Conservation (phyloP, 2,797 vertebrate genomes). For the Hipposideros larvatus region DNA sequence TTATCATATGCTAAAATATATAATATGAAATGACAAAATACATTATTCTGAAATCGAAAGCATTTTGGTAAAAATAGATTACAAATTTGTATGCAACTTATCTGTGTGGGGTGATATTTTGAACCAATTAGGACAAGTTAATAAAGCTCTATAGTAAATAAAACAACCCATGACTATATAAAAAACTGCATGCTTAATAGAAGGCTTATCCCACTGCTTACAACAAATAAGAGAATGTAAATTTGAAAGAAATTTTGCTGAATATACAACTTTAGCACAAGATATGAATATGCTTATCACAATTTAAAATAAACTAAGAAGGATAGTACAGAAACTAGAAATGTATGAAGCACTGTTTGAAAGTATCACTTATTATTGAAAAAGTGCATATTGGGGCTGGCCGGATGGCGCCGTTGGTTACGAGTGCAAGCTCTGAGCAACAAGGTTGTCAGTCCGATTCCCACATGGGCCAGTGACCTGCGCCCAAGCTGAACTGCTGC, state of each 20-base stretch:
- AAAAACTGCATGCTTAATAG: background rate
- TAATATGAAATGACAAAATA: background rate
- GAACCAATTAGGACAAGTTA: background rate
- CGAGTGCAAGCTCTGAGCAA: no score
- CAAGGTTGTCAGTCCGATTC: no score
- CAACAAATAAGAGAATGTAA: background rate
- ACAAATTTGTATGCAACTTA: background rate
- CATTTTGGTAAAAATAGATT: background rate
- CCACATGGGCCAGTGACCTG: no score
- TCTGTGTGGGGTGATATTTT: background rate
- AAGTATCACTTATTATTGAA: background rate
- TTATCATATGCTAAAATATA: background rate
- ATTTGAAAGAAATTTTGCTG: background rate
- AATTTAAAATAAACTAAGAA: constrained; percentile 3
- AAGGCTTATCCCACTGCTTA: background rate
- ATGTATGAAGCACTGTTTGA: background rate
- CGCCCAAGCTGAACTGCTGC: no score
- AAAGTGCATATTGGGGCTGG: background rate
- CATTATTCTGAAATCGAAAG: background rate
- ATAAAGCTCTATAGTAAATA: background rate
- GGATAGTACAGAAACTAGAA: background rate
- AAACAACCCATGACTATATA: background rate
- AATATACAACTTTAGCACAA: background rate
- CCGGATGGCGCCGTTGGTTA: no score
- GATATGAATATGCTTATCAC: background rate